Evolutionary conservation across 1,140 invertebrate species (phyloP).

Genomic region (Hylyphantes graminicola): DNA sequence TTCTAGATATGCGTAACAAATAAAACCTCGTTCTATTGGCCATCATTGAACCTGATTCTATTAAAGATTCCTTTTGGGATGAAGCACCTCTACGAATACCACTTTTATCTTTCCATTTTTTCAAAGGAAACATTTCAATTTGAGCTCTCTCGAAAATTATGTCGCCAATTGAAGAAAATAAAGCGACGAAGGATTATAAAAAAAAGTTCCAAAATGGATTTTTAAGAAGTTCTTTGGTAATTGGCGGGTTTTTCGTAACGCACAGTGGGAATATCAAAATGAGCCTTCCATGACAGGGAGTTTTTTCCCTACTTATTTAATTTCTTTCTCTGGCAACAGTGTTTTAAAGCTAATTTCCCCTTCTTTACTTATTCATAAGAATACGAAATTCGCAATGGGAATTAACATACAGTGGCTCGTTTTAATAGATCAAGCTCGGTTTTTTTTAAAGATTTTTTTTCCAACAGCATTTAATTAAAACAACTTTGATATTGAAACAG

Average conservation of each 20-base stretch:
- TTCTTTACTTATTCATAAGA: conserved; percentile 13
- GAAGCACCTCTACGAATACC: not conserved
- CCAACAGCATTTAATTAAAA: not conserved
- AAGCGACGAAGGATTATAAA: too few species aligned
- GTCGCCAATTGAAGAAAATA: too few species aligned
- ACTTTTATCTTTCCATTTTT: too few species aligned
- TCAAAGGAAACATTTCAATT: too few species aligned
- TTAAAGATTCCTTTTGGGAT: conserved; percentile 42
- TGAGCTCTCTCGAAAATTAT: too few species aligned
- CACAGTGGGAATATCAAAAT: not conserved
- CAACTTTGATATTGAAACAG: conserved; percentile 11
- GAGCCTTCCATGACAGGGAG: not conserved
- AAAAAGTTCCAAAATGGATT: not conserved
- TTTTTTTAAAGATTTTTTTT: conserved; percentile 11
- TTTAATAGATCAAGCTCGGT: not conserved
- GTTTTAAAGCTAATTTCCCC: conserved; percentile 5
- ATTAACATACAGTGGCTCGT: conserved; percentile 1
- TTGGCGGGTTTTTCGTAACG: conserved; percentile 11
- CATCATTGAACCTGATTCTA: conserved; percentile 29
- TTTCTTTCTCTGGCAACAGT: not conserved
- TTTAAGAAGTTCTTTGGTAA: conserved; percentile 32
- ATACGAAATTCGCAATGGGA: not conserved
- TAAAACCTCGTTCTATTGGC: conserved; percentile 15
- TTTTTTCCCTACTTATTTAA: conserved; percentile 8
- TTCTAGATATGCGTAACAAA: not conserved